phyloP scores from a whole-genome alignment of 2,888 invertebrate genomes.

The Athripsodes cinereus region DNA sequence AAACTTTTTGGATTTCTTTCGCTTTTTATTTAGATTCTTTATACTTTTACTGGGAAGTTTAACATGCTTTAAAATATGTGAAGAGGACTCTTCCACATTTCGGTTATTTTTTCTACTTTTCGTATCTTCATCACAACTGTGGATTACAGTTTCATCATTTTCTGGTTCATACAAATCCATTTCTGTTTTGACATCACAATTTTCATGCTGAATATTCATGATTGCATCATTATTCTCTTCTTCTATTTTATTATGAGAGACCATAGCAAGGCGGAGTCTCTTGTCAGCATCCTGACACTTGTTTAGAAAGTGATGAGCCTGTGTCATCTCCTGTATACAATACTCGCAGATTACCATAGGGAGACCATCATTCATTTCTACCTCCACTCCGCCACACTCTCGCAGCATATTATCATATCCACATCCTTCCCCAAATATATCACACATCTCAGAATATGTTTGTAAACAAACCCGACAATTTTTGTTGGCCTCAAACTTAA shows the following conservation, averaged over 20 bases:
- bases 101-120: background rate
- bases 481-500: background rate
- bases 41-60: too few species aligned
- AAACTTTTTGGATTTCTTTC: background rate
- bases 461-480: background rate
- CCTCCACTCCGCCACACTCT: constrained; percentile 13
- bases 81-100: background rate
- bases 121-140: background rate
- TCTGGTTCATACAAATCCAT: background rate
- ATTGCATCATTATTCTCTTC: too few species aligned
- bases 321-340: constrained; percentile 13
- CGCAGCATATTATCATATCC: background rate
- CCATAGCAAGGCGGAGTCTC: background rate
- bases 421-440: background rate
- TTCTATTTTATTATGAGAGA: background rate
- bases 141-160: background rate
- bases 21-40: too few species aligned
- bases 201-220: background rate
- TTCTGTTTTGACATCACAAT: background rate
- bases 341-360: constrained; percentile 16
- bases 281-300: constrained; percentile 16
- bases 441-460: background rate
- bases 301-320: constrained; percentile 14
- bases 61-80: too few species aligned
- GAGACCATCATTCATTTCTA: constrained; percentile 15